Percentiles rank a stretch among this genome's conserved stretches.
phyloP scores from a whole-genome alignment of 2,113 vertebrate genomes.

The Emydura subglobosa region DNA sequence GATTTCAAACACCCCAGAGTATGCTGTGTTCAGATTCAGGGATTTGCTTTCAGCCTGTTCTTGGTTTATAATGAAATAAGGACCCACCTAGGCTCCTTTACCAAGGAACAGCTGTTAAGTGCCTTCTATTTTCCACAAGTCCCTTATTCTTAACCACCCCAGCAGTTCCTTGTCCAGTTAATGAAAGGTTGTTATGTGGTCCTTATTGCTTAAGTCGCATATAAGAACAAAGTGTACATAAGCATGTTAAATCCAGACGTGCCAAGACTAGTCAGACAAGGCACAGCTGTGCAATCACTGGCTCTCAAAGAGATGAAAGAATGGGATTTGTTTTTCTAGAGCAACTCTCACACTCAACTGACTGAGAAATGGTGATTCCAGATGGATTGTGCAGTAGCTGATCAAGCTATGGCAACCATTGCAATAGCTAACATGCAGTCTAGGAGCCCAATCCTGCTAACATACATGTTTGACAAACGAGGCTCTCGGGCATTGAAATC shows the following conservation, averaged over 20 bases:
- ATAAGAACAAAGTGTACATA: background rate
- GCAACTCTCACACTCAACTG: background rate
- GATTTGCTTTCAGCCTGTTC: background rate
- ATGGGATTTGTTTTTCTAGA: background rate
- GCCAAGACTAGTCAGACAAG: background rate
- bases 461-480: background rate
- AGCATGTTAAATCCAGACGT: background rate
- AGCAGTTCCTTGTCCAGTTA: background rate
- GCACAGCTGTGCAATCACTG: background rate
- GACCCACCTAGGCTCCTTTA: rapidly evolving
- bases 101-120: background rate
- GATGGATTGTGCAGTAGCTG: background rate
- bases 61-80: background rate
- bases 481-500: background rate
- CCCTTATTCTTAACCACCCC: background rate
- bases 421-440: background rate
- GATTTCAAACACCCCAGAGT: background rate
- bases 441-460: background rate
- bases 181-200: background rate
- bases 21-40: background rate
- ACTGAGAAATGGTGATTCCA: background rate
- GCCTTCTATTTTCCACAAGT: background rate
- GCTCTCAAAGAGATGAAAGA: background rate
- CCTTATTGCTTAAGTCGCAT: background rate
- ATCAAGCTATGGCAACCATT: conserved; percentile 8